phyloP scores from a whole-genome alignment of 2,113 vertebrate genomes.

The Cervus canadensis region DNA sequence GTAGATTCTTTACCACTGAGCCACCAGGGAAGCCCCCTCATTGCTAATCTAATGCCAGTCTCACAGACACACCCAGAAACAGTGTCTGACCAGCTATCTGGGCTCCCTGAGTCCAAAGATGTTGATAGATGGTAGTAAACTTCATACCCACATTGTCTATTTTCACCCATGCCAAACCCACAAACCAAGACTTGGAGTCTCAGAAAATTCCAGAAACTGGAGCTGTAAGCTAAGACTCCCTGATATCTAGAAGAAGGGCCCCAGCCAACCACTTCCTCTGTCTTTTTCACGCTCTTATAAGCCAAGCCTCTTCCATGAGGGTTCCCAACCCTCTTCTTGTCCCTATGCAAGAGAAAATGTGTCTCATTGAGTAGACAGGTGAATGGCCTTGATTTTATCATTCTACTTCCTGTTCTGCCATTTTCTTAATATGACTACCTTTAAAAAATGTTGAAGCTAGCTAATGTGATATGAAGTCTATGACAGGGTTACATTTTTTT shows the following conservation, averaged over 20 bases:
- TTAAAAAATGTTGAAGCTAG: not conserved
- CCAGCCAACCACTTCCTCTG: accelerated
- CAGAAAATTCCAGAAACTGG: not conserved
- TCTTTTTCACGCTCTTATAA: too few species aligned
- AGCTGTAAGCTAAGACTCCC: not conserved
- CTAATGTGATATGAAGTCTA: not conserved
- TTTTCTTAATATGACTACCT: not conserved
- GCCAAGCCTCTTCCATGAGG: not conserved
- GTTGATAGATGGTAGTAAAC: accelerated
- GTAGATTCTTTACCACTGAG: not conserved
- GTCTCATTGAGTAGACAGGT: not conserved
- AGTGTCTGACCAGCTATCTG: not conserved
- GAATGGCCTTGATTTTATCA: not conserved
- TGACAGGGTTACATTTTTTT: not conserved
- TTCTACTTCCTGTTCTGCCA: not conserved
- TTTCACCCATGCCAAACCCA: accelerated
- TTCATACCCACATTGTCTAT: accelerated
- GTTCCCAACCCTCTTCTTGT: too few species aligned
- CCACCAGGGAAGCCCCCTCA: not conserved
- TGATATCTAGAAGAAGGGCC: not conserved
- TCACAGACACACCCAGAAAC: not conserved
- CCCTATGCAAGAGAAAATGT: not conserved
- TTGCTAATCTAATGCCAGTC: not conserved
- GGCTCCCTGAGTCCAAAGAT: too few species aligned
- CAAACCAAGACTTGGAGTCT: not conserved